Conservation (phyloP, 2,888 invertebrate genomes). For the Dysmachus trigonus region DNA sequence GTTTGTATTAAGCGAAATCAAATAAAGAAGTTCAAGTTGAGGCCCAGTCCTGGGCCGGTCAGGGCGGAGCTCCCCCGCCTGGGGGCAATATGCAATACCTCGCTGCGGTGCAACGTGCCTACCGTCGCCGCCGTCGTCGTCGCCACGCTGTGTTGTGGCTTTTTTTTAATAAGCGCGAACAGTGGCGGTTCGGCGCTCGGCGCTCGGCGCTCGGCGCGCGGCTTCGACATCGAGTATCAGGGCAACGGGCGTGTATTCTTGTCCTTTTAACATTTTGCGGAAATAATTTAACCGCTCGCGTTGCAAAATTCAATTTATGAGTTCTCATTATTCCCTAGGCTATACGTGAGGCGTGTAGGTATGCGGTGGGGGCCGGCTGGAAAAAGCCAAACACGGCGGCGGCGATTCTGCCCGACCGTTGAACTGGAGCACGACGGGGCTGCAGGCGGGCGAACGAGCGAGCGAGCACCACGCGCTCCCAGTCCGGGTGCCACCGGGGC, state of each 20-base stretch:
- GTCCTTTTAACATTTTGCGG: constrained; percentile 33
- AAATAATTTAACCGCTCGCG: constrained; percentile 12
- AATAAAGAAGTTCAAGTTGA: neutral
- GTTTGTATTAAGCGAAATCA: too few relatives aligned
- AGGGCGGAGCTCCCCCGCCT: neutral
- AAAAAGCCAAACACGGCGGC: neutral
- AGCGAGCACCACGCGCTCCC: neutral
- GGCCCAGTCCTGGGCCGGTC: neutral
- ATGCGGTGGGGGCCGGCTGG: neutral
- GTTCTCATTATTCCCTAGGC: constrained; percentile 1
- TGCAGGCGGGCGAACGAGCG: neutral
- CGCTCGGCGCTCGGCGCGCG: too few relatives aligned
- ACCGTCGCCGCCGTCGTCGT: too few relatives aligned
- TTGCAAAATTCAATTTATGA: constrained; percentile 27
- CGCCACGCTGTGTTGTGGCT: neutral
- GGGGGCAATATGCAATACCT: neutral
- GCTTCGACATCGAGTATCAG: neutral
- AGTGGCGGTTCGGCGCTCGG: too few relatives aligned
- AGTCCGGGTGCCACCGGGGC: neutral
- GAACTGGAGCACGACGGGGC: neutral
- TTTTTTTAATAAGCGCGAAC: constrained; percentile 7
- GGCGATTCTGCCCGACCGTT: neutral
- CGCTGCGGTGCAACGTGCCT: neutral
- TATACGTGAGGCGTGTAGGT: constrained; percentile 5
- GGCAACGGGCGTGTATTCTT: neutral